These are phyloP conservation scores for Aphaenogaster rudis DNA, from an alignment of 1,140 invertebrate species.

Conservation along the genomic window DNA sequence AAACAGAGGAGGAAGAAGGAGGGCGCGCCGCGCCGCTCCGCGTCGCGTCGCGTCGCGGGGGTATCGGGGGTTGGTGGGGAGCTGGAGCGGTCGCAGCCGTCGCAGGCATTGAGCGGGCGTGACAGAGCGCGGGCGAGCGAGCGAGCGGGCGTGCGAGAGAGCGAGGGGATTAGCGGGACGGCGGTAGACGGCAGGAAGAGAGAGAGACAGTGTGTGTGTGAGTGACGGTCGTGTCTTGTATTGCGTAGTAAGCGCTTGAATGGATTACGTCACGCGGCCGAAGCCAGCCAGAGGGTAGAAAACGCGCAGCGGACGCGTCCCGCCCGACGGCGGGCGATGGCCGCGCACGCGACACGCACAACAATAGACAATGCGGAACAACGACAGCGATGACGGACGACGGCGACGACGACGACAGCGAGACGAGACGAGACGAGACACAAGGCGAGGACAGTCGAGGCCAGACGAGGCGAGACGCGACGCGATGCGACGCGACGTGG, in stretches of 20 bases:
- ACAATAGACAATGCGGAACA: conserved; percentile 13
- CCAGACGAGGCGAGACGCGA: not conserved
- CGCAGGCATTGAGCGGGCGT: conserved; percentile 56
- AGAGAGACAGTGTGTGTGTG: conserved; percentile 1
- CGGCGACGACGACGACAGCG: not conserved
- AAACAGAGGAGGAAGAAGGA: conserved; percentile 58
- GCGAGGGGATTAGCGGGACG: not conserved
- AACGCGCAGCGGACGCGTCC: conserved; percentile 37
- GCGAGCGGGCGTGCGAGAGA: not conserved
- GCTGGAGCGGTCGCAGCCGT: conserved; percentile 29
- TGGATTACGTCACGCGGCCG: conserved; percentile 81
- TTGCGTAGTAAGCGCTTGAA: conserved; percentile 83
- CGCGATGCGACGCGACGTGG: not conserved
- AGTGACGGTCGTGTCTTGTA: conserved; percentile 69
- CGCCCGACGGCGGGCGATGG: conserved; percentile 31
- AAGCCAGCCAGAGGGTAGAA: conserved; percentile 68
- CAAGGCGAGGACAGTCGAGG: too few species aligned
- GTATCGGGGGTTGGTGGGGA: conserved; percentile 24
- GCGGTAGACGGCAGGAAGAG: not conserved
- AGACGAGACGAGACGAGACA: not conserved
- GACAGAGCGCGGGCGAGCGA: conserved; percentile 24
- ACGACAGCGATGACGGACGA: not conserved
- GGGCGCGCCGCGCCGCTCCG: conserved; percentile 52
- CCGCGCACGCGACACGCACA: conserved; percentile 28
- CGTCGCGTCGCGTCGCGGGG: conserved; percentile 26